A percentile compares a stretch with the other conserved stretches of the same genome.
phyloP scores from a whole-genome alignment of 2,888 invertebrate species.

The Eumacrocentrus americanus region DNA sequence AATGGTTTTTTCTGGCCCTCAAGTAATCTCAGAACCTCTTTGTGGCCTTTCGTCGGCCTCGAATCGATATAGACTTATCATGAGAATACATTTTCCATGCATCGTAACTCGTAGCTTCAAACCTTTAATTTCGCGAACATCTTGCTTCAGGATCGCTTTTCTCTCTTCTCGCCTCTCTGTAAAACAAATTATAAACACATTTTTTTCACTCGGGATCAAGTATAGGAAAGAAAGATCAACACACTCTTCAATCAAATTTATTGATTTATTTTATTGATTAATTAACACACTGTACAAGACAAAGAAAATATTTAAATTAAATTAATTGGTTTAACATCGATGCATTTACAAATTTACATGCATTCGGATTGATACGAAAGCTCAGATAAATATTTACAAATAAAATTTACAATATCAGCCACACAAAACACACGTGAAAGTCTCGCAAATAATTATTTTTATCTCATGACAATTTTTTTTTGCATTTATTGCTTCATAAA shows the following conservation, averaged over 20 bases:
- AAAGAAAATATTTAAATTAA: neutral
- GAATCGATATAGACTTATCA: conserved; percentile 30
- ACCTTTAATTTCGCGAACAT: conserved; percentile 61
- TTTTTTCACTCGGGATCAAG: conserved; percentile 34
- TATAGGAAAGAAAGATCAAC: conserved; percentile 26
- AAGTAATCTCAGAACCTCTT: neutral
- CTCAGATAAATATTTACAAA: conserved; percentile 15
- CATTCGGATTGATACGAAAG: neutral
- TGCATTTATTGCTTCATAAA: conserved; percentile 61
- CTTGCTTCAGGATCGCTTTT: conserved; percentile 53
- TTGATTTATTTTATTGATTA: conserved; percentile 16
- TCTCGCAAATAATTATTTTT: conserved; percentile 26
- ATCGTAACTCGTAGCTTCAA: conserved; percentile 49
- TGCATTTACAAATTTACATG: conserved; percentile 12
- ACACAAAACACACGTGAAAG: conserved; percentile 34
- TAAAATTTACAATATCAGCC: conserved; percentile 34
- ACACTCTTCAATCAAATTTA: conserved; percentile 19
- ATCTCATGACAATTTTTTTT: conserved; percentile 52
- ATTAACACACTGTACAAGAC: conserved; percentile 1
- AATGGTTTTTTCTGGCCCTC: neutral
- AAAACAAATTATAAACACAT: conserved; percentile 42
- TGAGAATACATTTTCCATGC: conserved; percentile 45
- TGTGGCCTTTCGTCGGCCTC: conserved; percentile 27
- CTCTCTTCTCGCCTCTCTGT: conserved; percentile 55
- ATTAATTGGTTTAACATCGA: neutral